Conservation (phyloP, 2,797 vertebrate genomes). For the Spinus pinus region DNA sequence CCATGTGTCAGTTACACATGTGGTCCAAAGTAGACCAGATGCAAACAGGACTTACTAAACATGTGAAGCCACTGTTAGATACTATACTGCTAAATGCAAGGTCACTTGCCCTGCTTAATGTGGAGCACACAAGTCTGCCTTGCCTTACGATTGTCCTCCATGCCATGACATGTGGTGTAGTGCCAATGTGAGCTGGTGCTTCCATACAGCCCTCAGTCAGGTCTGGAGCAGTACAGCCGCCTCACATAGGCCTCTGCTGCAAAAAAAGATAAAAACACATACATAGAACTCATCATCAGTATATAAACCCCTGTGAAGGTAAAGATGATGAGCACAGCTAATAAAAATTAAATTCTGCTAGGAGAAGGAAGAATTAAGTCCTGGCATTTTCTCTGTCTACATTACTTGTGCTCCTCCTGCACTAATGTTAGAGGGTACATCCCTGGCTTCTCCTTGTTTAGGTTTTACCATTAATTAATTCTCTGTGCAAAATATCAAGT, state of each 20-base stretch:
- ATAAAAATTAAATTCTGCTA: not conserved
- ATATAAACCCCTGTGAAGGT: not conserved
- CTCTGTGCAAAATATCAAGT: not conserved
- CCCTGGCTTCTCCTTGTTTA: not conserved
- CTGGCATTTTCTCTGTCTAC: not conserved
- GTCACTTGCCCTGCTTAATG: not conserved
- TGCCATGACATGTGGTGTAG: rapidly evolving
- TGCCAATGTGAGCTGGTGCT: not conserved
- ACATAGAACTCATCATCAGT: not conserved
- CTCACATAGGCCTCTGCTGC: not conserved
- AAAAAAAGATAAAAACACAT: not conserved
- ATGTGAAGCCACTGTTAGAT: not conserved
- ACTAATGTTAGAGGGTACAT: not conserved
- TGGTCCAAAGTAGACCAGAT: not conserved
- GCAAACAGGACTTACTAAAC: not conserved
- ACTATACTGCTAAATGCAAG: not conserved
- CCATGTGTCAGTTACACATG: not conserved
- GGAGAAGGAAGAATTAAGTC: not conserved
- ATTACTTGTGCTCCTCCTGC: rapidly evolving
- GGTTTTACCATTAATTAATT: not conserved
- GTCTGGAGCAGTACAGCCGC: not conserved
- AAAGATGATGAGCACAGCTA: not conserved
- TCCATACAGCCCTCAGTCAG: rapidly evolving
- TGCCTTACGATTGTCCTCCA: not conserved
- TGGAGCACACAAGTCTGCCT: not conserved